Evolutionary conservation across 2,113 vertebrate genomes (phyloP), one percentile per base, ranked within the genome.

Genomic region (Colaptes auratus): DNA sequence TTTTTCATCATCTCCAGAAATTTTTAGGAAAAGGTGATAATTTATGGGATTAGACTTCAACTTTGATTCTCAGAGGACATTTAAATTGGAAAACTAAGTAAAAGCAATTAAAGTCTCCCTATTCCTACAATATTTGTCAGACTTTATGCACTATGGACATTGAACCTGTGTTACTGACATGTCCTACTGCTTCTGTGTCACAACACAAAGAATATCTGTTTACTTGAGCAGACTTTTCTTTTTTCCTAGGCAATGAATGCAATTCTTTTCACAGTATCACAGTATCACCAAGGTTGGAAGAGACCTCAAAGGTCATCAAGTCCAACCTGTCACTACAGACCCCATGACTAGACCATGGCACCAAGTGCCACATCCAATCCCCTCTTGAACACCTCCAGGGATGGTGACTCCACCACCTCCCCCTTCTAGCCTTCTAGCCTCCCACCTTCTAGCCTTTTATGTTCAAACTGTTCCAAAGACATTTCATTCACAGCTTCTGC

Each of bases 71-170:
- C 48, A 58, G 9, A 30, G n/a, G 88, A 46, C 2, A 86, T 30
- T 74, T 67, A 71, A 71, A 71, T 52, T 6, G 46, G 10, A 89
- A 94, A 82, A 27, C 3, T 56, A 72, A 81, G 27, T 30, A 66
- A 77, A 89, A 74, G 6, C 10, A 66, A 44, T 59, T 61, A 25
- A 15, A 67, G 35, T 63, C 24, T 63, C 12, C 10, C 27, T 73
- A 2, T 42, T 87, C 46, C 9, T 64, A 46, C 12, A n/a, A n/a
- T n/a, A 7, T 70, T 66, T 73, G 39, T 33, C 13, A 65, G 8
- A 2, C 3, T 44, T 24, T 4, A 3, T 3, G 2, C 10, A 46
- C 9, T 4, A 1, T 27, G 24, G 55, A 63, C 7, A 27, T 7
- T 82, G 18, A 75, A 70, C 13, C 2, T 52, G 5, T 8, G 4